Evolutionary conservation across 92 coral and sea anemone species (phyloP).

Genomic region (Epizoanthus ramosus): DNA sequence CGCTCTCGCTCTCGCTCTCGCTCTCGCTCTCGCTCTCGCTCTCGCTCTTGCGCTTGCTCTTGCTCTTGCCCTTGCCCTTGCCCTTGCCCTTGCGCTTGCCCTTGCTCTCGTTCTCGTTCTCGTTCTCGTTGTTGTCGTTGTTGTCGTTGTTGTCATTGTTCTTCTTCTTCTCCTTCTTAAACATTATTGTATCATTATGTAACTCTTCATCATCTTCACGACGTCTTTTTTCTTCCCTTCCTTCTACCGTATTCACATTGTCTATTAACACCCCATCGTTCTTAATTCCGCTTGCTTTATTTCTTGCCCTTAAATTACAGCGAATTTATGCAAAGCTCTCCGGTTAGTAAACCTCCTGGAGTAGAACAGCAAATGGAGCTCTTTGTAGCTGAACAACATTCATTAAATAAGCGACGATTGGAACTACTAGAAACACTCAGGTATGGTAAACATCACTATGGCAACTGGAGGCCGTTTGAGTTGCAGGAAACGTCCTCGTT

Average conservation of each 20-base stretch:
- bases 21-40: too few species aligned
- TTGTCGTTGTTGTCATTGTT: too few species aligned
- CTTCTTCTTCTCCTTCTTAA: too few species aligned
- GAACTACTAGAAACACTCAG: conserved; percentile 88
- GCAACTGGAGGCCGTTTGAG: not conserved
- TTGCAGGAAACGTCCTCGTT: not conserved
- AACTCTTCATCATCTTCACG: too few species aligned
- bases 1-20: too few species aligned
- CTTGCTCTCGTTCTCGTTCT: too few species aligned
- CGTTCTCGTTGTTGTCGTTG: too few species aligned
- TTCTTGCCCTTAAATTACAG: conserved; percentile 44
- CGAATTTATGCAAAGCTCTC: conserved; percentile 80
- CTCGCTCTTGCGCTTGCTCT: too few species aligned
- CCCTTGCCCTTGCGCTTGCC: too few species aligned
- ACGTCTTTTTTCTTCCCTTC: not conserved
- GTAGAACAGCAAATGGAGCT: conserved; percentile 69
- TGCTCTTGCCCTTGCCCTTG: too few species aligned
- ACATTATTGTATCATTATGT: too few species aligned
- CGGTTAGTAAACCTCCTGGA: conserved; percentile 82
- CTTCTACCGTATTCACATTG: not conserved
- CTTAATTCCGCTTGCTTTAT: not conserved
- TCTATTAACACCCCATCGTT: not conserved
- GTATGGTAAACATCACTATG: conserved; percentile 40
- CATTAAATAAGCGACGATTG: conserved; percentile 75
- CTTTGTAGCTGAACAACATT: conserved; percentile 78